phyloP scores from a whole-genome alignment of 2,888 invertebrate species.

The Pterobdella sp. region DNA sequence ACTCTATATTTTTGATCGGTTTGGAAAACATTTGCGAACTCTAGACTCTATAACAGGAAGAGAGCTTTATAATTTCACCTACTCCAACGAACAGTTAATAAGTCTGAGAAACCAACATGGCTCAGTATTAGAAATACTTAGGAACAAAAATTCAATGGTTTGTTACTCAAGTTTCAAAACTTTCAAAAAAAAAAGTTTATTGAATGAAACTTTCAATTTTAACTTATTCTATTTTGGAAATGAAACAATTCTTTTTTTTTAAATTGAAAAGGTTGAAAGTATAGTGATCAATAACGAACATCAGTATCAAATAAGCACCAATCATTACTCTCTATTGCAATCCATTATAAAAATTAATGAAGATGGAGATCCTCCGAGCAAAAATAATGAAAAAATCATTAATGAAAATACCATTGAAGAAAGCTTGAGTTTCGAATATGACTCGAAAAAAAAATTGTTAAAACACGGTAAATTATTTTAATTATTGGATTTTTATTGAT shows the following conservation, averaged over 20 bases:
- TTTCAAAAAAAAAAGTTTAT: no score
- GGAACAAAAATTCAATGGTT: no score
- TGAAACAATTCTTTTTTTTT: no score
- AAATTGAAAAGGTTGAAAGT: no score
- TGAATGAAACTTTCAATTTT: no score
- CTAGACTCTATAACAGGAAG: neutral
- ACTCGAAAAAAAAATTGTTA: neutral
- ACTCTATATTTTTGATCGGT: slow-evolving; percentile 53
- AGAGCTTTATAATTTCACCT: neutral
- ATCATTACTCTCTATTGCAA: neutral
- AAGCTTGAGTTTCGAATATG: neutral
- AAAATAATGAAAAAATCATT: neutral
- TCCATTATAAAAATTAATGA: slow-evolving; percentile 3
- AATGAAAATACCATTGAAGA: slow-evolving; percentile 8
- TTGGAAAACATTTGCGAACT: slow-evolving; percentile 92
- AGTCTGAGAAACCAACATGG: no score
- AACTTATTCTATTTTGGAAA: no score
- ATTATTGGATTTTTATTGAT: neutral
- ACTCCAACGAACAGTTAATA: no score
- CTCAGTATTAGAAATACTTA: no score
- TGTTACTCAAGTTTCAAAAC: no score
- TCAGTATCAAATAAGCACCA: neutral
- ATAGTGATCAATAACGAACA: neutral
- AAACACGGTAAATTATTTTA: neutral
- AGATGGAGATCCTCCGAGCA: neutral